Evolutionary conservation across 2,113 vertebrate genomes (phyloP).

Genomic region (Conger conger): DNA sequence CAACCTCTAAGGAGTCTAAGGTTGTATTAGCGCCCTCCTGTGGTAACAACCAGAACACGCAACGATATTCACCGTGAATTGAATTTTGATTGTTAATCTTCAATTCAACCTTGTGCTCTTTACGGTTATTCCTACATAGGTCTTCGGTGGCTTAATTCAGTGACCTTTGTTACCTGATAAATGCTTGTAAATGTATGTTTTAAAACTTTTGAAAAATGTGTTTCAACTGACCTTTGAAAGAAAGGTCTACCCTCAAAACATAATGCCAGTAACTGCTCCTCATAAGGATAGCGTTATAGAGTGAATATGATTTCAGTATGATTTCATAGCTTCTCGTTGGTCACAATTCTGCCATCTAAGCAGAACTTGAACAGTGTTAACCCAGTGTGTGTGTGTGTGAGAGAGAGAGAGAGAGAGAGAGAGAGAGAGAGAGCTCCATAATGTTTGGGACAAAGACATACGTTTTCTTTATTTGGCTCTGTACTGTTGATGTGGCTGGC

Average conservation of each 20-base stretch:
- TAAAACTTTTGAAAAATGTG: too few relatives aligned
- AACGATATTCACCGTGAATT: neutral
- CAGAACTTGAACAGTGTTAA: constrained; percentile 45
- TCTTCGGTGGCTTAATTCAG: too few relatives aligned
- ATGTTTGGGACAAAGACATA: too few relatives aligned
- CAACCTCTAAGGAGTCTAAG: neutral
- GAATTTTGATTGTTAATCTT: too few relatives aligned
- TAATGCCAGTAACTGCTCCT: too few relatives aligned
- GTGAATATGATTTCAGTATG: constrained; percentile 28
- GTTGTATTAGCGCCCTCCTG: neutral
- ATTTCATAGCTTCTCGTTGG: constrained; percentile 44
- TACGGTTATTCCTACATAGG: too few relatives aligned
- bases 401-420: too few relatives aligned
- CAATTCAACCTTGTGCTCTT: too few relatives aligned
- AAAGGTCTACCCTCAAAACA: constrained; percentile 17
- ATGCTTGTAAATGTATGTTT: too few relatives aligned
- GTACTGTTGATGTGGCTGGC: constrained; percentile 24
- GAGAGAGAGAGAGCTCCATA: too few relatives aligned
- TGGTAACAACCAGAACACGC: neutral
- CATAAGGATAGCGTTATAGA: neutral
- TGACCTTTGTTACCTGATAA: too few relatives aligned
- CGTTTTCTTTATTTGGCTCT: constrained; percentile 12
- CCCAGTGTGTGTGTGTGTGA: neutral
- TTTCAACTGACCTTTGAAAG: neutral
- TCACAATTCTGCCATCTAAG: constrained; percentile 44